Base-by-base conservation (phyloP, 2,888 invertebrate genomes). In the Scaptomyza caliginosa region DNA sequence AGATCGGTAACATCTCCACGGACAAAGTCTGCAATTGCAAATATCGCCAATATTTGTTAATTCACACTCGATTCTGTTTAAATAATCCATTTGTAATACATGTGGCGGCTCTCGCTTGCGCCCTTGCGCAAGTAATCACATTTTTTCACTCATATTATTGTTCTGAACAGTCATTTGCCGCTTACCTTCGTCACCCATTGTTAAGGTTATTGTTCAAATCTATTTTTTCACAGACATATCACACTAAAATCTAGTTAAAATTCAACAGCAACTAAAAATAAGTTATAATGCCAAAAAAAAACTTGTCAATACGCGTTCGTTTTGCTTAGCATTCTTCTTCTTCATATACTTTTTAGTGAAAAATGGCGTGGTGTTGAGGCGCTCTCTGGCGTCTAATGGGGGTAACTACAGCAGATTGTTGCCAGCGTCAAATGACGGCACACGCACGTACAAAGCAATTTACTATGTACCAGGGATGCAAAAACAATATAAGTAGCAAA, bases 1-100 rank as follows among this genome's bases (percentile, higher is more conserved):
- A 93, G 86, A 77, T 93, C 93, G 0, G 86, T 88, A 10, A 92
- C 88, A 81, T 90, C 89, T 78, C 93, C 93, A 86, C 93, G 91
- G 70, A 93, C 93, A 67, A 90, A 89, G 89, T 94, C 94, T 94
- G 87, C 38, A 89, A 89, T 40, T 70, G 67, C 1, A 13, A 10
- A 17, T 26, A 74, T 67, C 28, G 30, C 17, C 16, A 4, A 32
- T 16, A 2, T 34, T 34, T 34, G 7, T 34, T 4, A 30, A 16
- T 34, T 16, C 7, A 34, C 34, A 34, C 2, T 24, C 24, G 3
- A 3, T 8, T 16, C 3, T 8, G 0, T 8, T 7, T 16, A 34
- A 7, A 3, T 16, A 0, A 7, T 16, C 8, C 8, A 16, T 16
- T 8, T 34, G 16, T 34, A 16, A 34, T 50, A 63, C 55, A 50